Base-by-base conservation (phyloP, 1,140 invertebrate genomes). In the Cherax destructor region DNA sequence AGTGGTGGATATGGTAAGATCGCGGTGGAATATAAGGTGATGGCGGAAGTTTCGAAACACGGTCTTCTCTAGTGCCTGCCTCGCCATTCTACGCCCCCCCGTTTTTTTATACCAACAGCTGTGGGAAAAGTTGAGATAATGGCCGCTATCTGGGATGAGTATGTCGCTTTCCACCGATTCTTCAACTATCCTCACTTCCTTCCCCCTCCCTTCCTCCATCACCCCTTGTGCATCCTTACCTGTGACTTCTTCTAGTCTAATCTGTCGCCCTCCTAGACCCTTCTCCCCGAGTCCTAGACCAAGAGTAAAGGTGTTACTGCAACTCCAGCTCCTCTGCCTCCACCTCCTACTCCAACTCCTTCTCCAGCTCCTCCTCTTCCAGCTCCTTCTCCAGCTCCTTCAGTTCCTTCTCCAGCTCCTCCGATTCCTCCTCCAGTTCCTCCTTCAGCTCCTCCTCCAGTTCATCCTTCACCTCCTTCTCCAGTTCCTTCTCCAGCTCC, bases 21-120 rank as follows among this genome's bases (percentile, higher is more conserved):
- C 52, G 56, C 18, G 41, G 24, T 24, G 76, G 30, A 56, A 76
- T 69, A 88, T 61, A 24, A 79, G 86, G 65, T 81, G 79, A 89
- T 81, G 87, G 65, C 79, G 87, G 87, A 89, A 89, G 87, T 89
- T 89, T 89, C 79, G 83, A 83, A 89, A 83, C 87, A 89, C 74
- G 41, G 30, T 41, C 79, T 76, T 47, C 52, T 10, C 79, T 65
- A n/a, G 61, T 72, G 79, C 11, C 72, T n/a, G n/a, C 79, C 50
- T 47, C 24, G n/a, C 87, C 80, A 89, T 89, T 89, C 79, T 88
- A 52, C 77, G 50, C 52, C 11, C 52, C 30, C 21, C 11, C 16
- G 50, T 76, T 59, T 89, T 89, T 89, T 89, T 89, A 89, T 89
- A 81, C 69, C 87, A 83, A 89, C 87, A 83, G 81, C 79, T 89